Evolutionary conservation across 2,888 invertebrate genomes (phyloP).

Genomic region (Phaedon cochleariae): DNA sequence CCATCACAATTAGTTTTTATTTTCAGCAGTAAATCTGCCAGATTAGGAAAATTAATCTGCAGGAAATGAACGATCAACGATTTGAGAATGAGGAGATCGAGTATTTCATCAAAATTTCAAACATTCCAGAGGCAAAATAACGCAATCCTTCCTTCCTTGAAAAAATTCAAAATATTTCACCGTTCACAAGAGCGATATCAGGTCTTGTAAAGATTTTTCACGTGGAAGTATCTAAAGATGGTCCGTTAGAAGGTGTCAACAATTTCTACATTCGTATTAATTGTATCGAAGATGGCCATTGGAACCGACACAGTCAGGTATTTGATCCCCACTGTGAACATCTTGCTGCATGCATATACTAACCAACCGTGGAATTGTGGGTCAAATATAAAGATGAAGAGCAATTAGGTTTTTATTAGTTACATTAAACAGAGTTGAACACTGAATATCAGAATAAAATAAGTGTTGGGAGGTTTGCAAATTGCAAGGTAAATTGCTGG

Average conservation of each 20-base stretch:
- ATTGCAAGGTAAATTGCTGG: no score
- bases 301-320: conserved; percentile 8
- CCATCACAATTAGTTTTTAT: no score
- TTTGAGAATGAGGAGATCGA: no score
- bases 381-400: not conserved
- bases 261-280: conserved; percentile 35
- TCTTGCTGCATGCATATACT: conserved; percentile 37
- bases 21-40: no score
- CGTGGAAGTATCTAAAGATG: conserved; percentile 3
- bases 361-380: not conserved
- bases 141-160: no score
- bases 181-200: not conserved
- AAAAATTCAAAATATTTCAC: no score
- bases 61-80: no score
- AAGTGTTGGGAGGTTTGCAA: no score
- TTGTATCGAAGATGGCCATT: conserved; percentile 55
- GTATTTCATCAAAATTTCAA: no score
- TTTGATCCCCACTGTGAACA: conserved; percentile 49
- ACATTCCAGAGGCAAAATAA: no score
- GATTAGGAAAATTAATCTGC: no score
- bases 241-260: conserved; percentile 22
- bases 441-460: no score
- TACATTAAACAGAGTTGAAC: not conserved
- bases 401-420: not conserved
- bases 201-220: not conserved